A percentile compares a stretch with the other conserved stretches of the same genome.
Evolutionary conservation across 2,797 vertebrate species (phyloP).

Genomic region (Rousettus madagascariensis): DNA sequence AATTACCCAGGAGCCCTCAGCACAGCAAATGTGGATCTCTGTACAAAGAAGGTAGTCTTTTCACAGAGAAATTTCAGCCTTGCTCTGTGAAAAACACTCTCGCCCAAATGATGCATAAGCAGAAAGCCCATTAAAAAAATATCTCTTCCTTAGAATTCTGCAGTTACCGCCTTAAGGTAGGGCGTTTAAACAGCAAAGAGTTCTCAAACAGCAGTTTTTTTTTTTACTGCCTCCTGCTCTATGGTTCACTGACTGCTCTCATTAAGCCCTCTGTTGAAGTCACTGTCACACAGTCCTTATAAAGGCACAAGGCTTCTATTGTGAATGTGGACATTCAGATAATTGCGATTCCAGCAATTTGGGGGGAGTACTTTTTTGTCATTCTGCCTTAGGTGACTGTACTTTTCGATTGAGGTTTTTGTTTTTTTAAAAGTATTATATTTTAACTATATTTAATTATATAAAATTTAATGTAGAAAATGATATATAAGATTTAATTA

Average conservation of each 20-base stretch:
- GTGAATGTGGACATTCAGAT: neutral
- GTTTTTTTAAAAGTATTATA: neutral
- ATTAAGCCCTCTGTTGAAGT: neutral
- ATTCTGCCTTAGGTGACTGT: neutral
- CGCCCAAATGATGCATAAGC: neutral
- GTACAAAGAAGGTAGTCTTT: neutral
- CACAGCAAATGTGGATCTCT: neutral
- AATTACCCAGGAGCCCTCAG: too few species aligned
- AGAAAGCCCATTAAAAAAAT: neutral
- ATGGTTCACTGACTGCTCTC: neutral
- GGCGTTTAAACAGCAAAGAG: neutral
- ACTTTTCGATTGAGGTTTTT: neutral
- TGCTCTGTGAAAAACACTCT: neutral
- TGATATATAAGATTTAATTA: neutral
- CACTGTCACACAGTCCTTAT: neutral
- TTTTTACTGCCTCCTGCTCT: neutral
- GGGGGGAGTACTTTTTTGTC: neutral
- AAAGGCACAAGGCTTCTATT: neutral
- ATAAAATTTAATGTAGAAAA: neutral
- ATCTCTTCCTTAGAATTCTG: neutral
- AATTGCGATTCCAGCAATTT: neutral
- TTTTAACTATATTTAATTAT: neutral
- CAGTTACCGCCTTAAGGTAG: neutral
- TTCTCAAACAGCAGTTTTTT: neutral
- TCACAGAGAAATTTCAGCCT: neutral